A percentile compares a stretch with the other conserved stretches of the same genome.
These are phyloP conservation scores for Bombyx mandarina DNA, from an alignment of 1,140 invertebrate genomes.

Conservation along the genomic window DNA sequence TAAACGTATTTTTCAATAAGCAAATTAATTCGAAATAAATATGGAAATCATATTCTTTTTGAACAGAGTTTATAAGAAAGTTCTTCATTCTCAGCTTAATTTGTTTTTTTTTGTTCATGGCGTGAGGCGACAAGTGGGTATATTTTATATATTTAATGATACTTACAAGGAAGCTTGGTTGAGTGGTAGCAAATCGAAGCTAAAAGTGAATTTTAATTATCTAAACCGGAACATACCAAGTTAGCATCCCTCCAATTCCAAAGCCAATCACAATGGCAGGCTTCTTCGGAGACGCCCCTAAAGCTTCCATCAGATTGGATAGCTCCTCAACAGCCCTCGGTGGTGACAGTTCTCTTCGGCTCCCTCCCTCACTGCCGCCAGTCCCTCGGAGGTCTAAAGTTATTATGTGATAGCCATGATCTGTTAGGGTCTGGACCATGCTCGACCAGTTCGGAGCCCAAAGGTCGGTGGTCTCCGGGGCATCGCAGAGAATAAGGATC, in stretches of 20 bases:
- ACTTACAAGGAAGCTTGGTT: no score
- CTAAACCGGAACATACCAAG: slow-evolving; percentile 33
- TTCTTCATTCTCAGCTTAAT: no score
- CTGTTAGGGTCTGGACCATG: slow-evolving; percentile 33
- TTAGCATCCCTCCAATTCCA: slow-evolving; percentile 56
- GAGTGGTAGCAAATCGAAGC: no score
- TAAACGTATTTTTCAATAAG: no score
- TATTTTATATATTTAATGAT: no score
- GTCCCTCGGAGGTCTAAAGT: slow-evolving; percentile 55
- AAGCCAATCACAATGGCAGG: slow-evolving; percentile 53
- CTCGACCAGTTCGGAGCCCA: slow-evolving; percentile 47
- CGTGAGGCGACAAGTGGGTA: no score
- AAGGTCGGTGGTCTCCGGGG: slow-evolving; percentile 43
- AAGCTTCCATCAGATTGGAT: slow-evolving; percentile 32
- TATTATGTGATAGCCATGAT: slow-evolving; percentile 41
- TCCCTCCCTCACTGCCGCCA: slow-evolving; percentile 49
- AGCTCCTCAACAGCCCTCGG: slow-evolving; percentile 45
- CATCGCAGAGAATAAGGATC: slow-evolving; percentile 48
- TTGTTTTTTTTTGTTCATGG: no score
- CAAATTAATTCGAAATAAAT: no score
- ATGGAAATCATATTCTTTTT: no score
- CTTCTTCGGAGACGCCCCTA: slow-evolving; percentile 41
- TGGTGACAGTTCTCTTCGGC: slow-evolving; percentile 40
- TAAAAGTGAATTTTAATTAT: no score
- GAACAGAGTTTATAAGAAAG: no score